Base-by-base conservation (phyloP, 2,888 invertebrate species). In the Prosapia bicincta region DNA sequence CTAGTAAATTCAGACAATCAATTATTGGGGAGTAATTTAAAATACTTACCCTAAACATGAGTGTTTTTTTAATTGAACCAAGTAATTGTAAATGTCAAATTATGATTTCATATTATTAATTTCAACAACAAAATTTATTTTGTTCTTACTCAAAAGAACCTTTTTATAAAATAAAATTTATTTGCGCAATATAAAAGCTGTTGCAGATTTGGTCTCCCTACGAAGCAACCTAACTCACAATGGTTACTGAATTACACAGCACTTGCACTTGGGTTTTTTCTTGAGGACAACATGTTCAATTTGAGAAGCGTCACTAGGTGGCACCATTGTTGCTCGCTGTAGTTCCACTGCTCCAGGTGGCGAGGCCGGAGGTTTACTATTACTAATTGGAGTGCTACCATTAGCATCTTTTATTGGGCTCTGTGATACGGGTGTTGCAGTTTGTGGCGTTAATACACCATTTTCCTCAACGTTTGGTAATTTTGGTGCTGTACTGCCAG, bases 211-310 rank as follows among this genome's bases (percentile, higher is more conserved):
- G 26, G 32, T 30, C 15, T 67, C 67, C 26, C 26, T 26, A 67
- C 26, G 67, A 26, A 26, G 67, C 28, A 32, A 30, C 69, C 32
- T 32, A 20, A 32, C 26, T 7, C 69, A 26, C 69, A 23, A 26
- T 25, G 43, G 74, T 90, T 94, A 96, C 91, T 96, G 95, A 85
- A 96, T 89, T 85, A 94, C 94, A 89, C 97, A 97, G 89, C 96
- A 96, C 86, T 94, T 93, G 91, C 96, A 96, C 88, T 95, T 96
- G 86, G 94, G 94, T 88, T 96, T 96, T 90, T 96, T 96, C 89
- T 96, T 96, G 85, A 96, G 91, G 84, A 94, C 93, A 84, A 97
- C 94, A 86, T 94, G 95, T 86, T 96, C 96, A 80, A 95, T 93
- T 86, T 95, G 94, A 83, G 88, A 88, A 79, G 89, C 89, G 82